Evolutionary conservation across 1,140 invertebrate genomes (phyloP).

Genomic region (Pseudomyrmex flavicornis): DNA sequence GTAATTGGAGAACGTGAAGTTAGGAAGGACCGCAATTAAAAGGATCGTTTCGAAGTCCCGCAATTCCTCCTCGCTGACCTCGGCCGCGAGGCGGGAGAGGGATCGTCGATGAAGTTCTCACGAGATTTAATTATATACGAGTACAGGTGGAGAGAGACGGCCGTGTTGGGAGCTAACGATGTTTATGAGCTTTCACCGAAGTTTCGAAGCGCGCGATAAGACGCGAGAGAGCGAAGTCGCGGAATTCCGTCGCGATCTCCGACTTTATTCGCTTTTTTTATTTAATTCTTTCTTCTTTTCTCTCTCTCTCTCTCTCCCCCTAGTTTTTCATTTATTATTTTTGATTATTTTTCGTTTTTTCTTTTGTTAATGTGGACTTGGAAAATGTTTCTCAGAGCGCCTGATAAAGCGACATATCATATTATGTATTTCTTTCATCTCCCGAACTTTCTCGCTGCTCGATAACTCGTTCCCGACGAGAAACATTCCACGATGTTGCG

Average conservation of each 20-base stretch:
- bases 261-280: conserved; percentile 37
- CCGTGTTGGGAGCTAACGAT: conserved; percentile 64
- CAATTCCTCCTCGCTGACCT: conserved; percentile 33
- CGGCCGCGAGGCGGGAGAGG: conserved; percentile 32
- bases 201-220: conserved; percentile 41
- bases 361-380: too few relatives aligned
- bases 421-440: background rate
- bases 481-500: background rate
- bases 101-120: conserved; percentile 56
- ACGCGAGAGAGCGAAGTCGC: conserved; percentile 15
- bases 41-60: background rate
- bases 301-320: too few relatives aligned
- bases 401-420: too few relatives aligned
- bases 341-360: too few relatives aligned
- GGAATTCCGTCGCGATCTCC: conserved; percentile 15
- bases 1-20: conserved; percentile 30
- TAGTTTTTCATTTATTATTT: too few relatives aligned
- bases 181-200: conserved; percentile 67
- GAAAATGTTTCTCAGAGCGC: too few relatives aligned
- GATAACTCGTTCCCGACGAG: background rate
- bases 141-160: conserved; percentile 61
- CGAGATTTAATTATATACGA: conserved; percentile 67
- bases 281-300: conserved; percentile 8
- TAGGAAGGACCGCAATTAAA: conserved; percentile 40
- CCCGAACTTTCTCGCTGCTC: background rate